Evolutionary conservation across 1,140 invertebrate genomes (phyloP), one percentile per base, ranked within the genome.

Genomic region (Spodoptera frugiperda): DNA sequence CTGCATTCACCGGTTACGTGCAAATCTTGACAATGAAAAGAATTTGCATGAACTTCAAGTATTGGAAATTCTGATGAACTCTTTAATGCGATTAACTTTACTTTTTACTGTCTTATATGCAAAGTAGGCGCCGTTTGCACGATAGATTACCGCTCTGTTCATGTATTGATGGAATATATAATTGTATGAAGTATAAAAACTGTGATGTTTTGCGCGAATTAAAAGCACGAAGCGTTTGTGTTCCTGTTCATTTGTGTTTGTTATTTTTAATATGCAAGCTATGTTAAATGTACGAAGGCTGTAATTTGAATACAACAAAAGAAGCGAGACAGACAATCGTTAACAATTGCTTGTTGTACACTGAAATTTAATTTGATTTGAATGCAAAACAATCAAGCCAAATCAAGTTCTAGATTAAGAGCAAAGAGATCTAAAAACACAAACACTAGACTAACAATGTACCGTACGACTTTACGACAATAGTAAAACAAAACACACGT

Each of bases 1-100:
- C 59, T 17, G 33, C 59, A 19, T 73, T 48, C 17, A 49, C 21
- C 11, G 6, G 19, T 73, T 73, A 73, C 71, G 71, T 73, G 71
- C 55, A 25, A 48, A 73, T 73, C 55, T 59, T 73, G 44, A 59
- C 71, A 73, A 73, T 73, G 71, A 73, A 59, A 39, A 73, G 12
- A 73, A 73, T 73, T 73, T 73, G 71, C 71, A 73, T 73, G 19
- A 30, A 57, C 5, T 21, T n/a, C 10, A 14, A 33, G 21, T 33
- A 61, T 61, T 73, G 55, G 44, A 61, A 61, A 30, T 59, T 73
- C 71, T 30, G 71, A 46, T 25, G 19, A 46, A 48, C 19, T 44
- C 11, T 39, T 68, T 51, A 73, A 73, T 33, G 44, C 55, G 55
- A 73, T 73, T 21, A 61, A 73, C 14, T 48, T 17, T 21, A 73